Conservation (phyloP, 2,113 vertebrate genomes). For the Dryoscopus gambensis region DNA sequence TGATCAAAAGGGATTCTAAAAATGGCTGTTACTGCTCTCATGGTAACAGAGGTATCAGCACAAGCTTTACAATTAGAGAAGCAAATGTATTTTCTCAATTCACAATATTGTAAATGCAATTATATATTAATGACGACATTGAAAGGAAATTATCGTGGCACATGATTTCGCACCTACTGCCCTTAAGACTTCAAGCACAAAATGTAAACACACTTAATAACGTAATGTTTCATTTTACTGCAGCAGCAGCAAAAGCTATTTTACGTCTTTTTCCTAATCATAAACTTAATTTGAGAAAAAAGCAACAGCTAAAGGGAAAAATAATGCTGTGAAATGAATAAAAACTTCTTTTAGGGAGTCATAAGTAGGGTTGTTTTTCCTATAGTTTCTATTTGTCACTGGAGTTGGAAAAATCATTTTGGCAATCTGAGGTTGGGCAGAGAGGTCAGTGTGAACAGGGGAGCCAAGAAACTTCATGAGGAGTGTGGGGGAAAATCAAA, state of each 20-base stretch:
- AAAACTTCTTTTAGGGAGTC: background rate
- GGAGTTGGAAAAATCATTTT: background rate
- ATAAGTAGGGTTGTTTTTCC: background rate
- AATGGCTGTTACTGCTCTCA: background rate
- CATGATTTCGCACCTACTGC: background rate
- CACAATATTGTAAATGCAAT: background rate
- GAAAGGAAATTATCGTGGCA: background rate
- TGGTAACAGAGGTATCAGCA: background rate
- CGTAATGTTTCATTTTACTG: background rate
- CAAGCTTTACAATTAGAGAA: background rate
- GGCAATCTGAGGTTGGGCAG: background rate
- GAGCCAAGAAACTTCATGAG: background rate
- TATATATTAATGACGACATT: background rate
- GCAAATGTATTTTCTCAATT: background rate
- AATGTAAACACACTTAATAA: conserved; percentile 22
- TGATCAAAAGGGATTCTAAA: background rate
- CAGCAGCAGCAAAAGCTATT: background rate
- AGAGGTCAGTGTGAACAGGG: background rate
- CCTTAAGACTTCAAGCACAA: background rate
- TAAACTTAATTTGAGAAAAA: background rate
- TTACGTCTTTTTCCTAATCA: background rate
- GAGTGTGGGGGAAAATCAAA: background rate
- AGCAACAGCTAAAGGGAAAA: background rate
- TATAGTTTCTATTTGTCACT: background rate
- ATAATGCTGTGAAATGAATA: background rate